A percentile compares a stretch with the other conserved stretches of the same genome.
Conservation (phyloP, 2,113 vertebrate genomes). For the cat (Felis catus) region F.catus_Fca126_mat1.0 CM031423.1:39973001-39973500, state of each 20-base stretch:
- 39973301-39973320: background rate
- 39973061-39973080: fast-evolving
- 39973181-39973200: background rate
- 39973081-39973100: background rate
- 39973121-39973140: too few species aligned
- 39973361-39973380: background rate
- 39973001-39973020: background rate
- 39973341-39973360: background rate
- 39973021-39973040: too few species aligned
- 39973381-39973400: background rate
- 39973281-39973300: background rate
- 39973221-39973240: background rate
- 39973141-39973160: background rate
- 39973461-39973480: background rate
- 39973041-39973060: background rate
- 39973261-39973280: background rate
- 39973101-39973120: background rate
- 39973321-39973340: background rate
- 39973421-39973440: background rate
- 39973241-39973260: background rate
- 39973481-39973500: background rate
- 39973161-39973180: background rate
- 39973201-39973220: background rate
- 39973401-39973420: background rate
- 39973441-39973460: background rate